Evolutionary conservation across 2,888 invertebrate genomes (phyloP), one percentile per base, ranked within the genome.

Genomic region (Macrostomum cliftonense): DNA sequence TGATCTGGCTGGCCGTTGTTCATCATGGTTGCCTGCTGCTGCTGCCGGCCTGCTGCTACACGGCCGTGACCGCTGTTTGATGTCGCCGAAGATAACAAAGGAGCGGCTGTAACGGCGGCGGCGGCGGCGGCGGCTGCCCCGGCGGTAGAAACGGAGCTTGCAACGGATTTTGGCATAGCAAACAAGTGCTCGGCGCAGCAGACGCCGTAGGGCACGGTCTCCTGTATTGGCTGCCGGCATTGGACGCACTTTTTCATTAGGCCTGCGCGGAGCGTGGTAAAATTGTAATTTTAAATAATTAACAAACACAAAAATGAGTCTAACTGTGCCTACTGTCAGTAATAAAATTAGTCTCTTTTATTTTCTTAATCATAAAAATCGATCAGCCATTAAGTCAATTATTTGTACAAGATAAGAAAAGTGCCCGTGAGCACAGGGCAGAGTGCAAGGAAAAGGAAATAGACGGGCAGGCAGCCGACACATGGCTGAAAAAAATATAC

Each of bases 191-290:
- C 66, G n/a, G 63, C 65, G 57, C 67, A 69, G 54, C 69, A 69
- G 4, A 65, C 63, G 45, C 63, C 61, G 54, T 66, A 68, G 37
- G 66, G 63, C 39, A 69, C 61, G 42, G 61, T 62, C 53, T 66
- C 64, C 56, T 81, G 81, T 57, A 91, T 83, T 67, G 83, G 82
- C 44, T 83, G 79, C 60, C 89, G 79, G 71, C 93, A 93, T 69
- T 85, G 81, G 14, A 93, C 87, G 74, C 93, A 93, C 74, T 91
- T 91, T 75, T 89, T 89, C 88, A 93, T 89, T 60, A 91, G 78
- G 56, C 81, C 80, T 53, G 88, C 83, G 73, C 4, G 4, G 28
- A 4, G 28, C 5, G 91, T 93, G 59, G 57, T 59, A 53, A 52
- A 38, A 42, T 36, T n/a, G n/a, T n/a, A n/a, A 16, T 11, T 20